Conservation (phyloP, 1,140 invertebrate species). For the Procambarus virginalis region DNA sequence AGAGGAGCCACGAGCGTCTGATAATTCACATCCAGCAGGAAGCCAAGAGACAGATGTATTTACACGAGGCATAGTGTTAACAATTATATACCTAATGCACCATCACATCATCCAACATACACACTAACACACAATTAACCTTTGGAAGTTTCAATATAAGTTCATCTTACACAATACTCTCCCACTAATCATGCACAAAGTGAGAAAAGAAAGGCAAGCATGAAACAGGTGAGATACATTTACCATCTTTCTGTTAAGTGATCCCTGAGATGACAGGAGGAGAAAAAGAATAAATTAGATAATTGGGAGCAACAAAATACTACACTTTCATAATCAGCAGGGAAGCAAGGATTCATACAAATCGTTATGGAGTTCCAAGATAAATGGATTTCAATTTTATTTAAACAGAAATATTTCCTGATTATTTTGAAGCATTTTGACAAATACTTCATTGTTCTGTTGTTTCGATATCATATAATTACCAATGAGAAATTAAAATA, state of each 20-base stretch:
- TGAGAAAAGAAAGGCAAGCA: conserved; percentile 17
- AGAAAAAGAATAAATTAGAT: conserved; percentile 42
- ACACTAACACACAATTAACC: no score
- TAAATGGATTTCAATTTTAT: not conserved
- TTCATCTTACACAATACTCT: conserved; percentile 9
- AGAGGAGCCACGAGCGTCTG: not conserved
- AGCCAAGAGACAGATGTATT: not conserved
- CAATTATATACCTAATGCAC: not conserved
- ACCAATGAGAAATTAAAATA: not conserved
- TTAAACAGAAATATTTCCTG: not conserved
- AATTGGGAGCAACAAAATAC: not conserved
- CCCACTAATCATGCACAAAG: conserved; percentile 23
- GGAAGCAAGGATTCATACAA: not conserved
- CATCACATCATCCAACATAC: not conserved
- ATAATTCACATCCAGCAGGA: not conserved
- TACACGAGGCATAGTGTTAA: not conserved
- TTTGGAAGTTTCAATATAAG: not conserved
- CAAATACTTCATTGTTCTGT: not conserved
- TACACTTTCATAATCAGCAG: not conserved
- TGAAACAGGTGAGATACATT: conserved; percentile 30
- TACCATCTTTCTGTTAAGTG: conserved; percentile 54
- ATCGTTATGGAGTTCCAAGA: not conserved
- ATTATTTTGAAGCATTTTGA: not conserved
- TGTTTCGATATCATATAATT: not conserved
- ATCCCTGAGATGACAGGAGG: conserved; percentile 53